Percentiles rank a stretch among this genome's conserved stretches.
These are phyloP conservation scores for Cinara cedri DNA, from an alignment of 2,888 invertebrate species.

Conservation along the genomic window DNA sequence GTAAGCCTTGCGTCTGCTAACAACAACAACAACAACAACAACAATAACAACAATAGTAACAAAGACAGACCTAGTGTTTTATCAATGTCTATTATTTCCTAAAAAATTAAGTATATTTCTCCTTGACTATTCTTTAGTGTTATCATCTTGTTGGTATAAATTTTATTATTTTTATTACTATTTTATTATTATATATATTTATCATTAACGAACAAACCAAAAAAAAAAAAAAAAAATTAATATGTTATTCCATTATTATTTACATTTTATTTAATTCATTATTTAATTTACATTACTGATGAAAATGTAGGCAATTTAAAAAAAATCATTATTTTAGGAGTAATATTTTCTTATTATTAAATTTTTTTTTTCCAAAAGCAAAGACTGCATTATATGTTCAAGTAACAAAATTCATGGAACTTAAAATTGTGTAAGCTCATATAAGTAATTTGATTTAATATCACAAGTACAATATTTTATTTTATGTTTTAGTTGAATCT, in stretches of 20 bases:
- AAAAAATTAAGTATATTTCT: conserved; percentile 29
- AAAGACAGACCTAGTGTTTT: conserved; percentile 49
- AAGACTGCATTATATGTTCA: conserved; percentile 51
- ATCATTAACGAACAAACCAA: conserved; percentile 50
- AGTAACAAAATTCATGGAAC: conserved; percentile 23
- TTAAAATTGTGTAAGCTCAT: conserved; percentile 36
- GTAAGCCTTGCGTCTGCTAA: conserved; percentile 45
- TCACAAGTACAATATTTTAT: conserved; percentile 51
- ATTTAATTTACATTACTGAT: conserved; percentile 48
- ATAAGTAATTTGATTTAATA: conserved; percentile 30
- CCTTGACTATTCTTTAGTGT: conserved; percentile 53
- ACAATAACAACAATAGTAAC: conserved; percentile 45
- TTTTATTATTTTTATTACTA: conserved; percentile 39
- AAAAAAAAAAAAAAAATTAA: conserved; percentile 29
- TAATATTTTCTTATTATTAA: not conserved
- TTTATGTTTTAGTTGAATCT: conserved; percentile 52
- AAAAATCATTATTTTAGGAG: conserved; percentile 27
- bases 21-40: conserved; percentile 52
- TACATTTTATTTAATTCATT: conserved; percentile 26
- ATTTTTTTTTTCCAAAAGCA: conserved; percentile 31
- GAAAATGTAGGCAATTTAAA: conserved; percentile 41
- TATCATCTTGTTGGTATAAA: conserved; percentile 44
- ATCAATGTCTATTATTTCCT: conserved; percentile 53
- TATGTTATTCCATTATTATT: conserved; percentile 44
- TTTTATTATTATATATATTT: conserved; percentile 29